Evolutionary conservation across 2,797 vertebrate genomes (phyloP).

Genomic region (Gallinago stenura): DNA sequence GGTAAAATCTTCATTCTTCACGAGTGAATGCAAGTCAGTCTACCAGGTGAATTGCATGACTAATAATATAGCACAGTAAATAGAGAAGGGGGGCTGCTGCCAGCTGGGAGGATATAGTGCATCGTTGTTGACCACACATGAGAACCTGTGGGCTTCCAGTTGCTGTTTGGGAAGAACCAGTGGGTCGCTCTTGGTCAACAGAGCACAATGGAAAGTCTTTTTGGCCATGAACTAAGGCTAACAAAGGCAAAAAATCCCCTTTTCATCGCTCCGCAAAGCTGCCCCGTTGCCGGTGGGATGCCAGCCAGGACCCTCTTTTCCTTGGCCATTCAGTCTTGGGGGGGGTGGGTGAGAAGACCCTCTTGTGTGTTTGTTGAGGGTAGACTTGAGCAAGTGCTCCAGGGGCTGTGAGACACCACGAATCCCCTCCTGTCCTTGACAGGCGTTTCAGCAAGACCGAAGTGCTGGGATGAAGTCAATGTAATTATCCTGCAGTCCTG

Average conservation of each 20-base stretch:
- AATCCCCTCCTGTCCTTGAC: constrained; percentile 9
- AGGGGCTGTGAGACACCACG: background rate
- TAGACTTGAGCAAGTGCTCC: background rate
- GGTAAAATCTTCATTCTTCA: constrained; percentile 65
- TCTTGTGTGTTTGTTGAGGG: background rate
- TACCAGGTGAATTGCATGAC: constrained; percentile 8
- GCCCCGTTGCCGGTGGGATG: background rate
- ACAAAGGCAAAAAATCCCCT: background rate
- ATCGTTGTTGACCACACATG: background rate
- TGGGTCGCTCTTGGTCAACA: background rate
- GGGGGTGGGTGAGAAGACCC: background rate
- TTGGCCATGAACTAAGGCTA: background rate
- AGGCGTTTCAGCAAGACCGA: background rate
- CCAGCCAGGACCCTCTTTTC: background rate
- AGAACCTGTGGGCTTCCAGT: background rate
- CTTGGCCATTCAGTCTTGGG: fast-evolving
- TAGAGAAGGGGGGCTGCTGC: background rate
- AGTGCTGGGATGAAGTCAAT: background rate
- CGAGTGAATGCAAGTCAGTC: constrained; percentile 39
- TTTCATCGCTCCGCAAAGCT: background rate
- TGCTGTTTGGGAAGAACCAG: background rate
- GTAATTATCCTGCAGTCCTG: constrained; percentile 35
- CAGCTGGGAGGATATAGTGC: background rate
- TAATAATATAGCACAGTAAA: background rate
- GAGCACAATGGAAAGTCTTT: background rate